Percentiles rank a stretch among this genome's conserved stretches.
phyloP scores from a whole-genome alignment of 2,888 invertebrate genomes.

The Pocota personata region DNA sequence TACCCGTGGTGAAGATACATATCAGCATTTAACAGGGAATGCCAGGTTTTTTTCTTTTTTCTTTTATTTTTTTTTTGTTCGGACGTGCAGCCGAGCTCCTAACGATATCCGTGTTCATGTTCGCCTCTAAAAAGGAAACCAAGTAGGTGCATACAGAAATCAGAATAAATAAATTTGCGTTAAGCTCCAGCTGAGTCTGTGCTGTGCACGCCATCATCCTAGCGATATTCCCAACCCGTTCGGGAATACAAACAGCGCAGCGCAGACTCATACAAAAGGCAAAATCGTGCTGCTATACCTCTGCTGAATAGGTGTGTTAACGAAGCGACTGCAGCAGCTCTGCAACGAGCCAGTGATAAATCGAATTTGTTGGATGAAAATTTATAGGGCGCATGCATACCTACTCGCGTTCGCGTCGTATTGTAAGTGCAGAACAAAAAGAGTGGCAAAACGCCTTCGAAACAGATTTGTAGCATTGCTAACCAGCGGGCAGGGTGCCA shows the following conservation, averaged over 20 bases:
- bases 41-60: conserved; percentile 48
- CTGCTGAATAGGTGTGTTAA: conserved; percentile 43
- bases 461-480: conserved; percentile 68
- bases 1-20: conserved; percentile 70
- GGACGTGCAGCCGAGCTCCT: conserved; percentile 64
- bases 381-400: conserved; percentile 59
- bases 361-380: conserved; percentile 70
- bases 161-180: conserved; percentile 73
- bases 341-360: conserved; percentile 71
- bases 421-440: conserved; percentile 53
- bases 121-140: conserved; percentile 62
- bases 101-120: conserved; percentile 73
- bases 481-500: conserved; percentile 42
- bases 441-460: conserved; percentile 73
- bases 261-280: conserved; percentile 26
- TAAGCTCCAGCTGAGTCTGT: conserved; percentile 70
- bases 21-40: conserved; percentile 72
- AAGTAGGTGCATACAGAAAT: conserved; percentile 72
- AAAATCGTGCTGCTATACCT: conserved; percentile 36
- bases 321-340: conserved; percentile 49
- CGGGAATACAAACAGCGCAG: not conserved
- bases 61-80: conserved; percentile 9
- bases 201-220: conserved; percentile 8
- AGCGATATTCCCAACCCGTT: conserved; percentile 11
- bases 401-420: too few relatives aligned